These are phyloP conservation scores for Mythimna albipuncta DNA, from an alignment of 2,888 invertebrate species.

Conservation along the genomic window DNA sequence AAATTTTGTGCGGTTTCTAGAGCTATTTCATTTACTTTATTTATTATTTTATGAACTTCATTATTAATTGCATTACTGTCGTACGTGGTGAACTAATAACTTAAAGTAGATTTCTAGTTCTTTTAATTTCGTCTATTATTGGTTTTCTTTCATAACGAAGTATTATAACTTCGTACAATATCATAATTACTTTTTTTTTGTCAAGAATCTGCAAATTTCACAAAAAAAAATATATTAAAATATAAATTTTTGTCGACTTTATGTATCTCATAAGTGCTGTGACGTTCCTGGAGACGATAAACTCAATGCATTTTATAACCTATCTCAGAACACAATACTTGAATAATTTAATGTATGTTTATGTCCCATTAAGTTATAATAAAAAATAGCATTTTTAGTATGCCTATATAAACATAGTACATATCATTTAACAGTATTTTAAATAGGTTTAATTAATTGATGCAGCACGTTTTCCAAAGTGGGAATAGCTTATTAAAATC, in stretches of 20 bases:
- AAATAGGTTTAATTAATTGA: neutral
- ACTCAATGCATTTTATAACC: constrained; percentile 39
- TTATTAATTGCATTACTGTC: constrained; percentile 39
- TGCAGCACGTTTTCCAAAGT: neutral
- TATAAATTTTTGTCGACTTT: neutral
- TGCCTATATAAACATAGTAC: no score
- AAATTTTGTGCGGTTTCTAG: constrained; percentile 56
- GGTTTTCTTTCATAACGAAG: neutral
- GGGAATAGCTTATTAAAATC: neutral
- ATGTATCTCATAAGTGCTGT: neutral
- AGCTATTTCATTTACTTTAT: constrained; percentile 44
- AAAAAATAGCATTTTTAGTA: neutral
- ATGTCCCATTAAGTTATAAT: neutral
- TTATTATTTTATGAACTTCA: constrained; percentile 36
- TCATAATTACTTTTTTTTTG: neutral
- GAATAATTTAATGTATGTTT: constrained; percentile 25
- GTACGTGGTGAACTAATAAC: constrained; percentile 17
- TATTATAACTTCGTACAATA: neutral
- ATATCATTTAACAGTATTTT: neutral
- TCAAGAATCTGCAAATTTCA: neutral
- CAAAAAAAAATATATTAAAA: constrained; percentile 1
- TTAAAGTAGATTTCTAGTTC: neutral
- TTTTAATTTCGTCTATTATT: constrained; percentile 6
- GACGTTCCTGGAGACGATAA: constrained; percentile 1
- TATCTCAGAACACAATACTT: constrained; percentile 1